Conservation (phyloP, 2,113 vertebrate species). For the Suncus etruscus region DNA sequence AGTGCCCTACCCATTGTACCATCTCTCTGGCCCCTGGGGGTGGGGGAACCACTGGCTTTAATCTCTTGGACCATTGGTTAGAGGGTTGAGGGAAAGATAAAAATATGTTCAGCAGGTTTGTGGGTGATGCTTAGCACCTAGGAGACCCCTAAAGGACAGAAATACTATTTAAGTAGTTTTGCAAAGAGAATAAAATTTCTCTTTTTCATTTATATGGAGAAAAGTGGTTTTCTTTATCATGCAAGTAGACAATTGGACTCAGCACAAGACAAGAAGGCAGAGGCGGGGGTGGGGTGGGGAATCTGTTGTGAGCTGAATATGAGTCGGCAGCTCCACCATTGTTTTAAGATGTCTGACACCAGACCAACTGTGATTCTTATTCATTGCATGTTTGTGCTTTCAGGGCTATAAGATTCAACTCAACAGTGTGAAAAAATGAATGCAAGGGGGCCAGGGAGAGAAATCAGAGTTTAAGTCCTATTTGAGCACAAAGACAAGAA, state of each 20-base stretch:
- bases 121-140: constrained; percentile 24
- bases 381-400: not conserved
- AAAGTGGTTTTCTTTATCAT: not conserved
- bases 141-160: constrained; percentile 4
- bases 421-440: not conserved
- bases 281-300: not conserved
- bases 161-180: constrained; percentile 49
- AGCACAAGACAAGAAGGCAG: not conserved
- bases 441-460: too few relatives aligned
- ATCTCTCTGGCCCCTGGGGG: too few relatives aligned
- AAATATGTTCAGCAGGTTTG: not conserved
- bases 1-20: too few relatives aligned
- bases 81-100: too few relatives aligned
- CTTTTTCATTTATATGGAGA: not conserved
- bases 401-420: not conserved
- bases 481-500: too few relatives aligned
- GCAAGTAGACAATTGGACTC: constrained; percentile 16
- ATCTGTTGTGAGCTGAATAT: not conserved
- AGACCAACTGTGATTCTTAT: not conserved
- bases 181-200: constrained; percentile 27
- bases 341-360: not conserved
- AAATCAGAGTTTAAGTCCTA: too few relatives aligned
- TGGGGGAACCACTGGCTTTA: too few relatives aligned
- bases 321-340: not conserved
- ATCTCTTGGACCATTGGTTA: not conserved